Evolutionary conservation across 2,797 vertebrate species (phyloP).

Genomic region (Sphenopsis melanotis): DNA sequence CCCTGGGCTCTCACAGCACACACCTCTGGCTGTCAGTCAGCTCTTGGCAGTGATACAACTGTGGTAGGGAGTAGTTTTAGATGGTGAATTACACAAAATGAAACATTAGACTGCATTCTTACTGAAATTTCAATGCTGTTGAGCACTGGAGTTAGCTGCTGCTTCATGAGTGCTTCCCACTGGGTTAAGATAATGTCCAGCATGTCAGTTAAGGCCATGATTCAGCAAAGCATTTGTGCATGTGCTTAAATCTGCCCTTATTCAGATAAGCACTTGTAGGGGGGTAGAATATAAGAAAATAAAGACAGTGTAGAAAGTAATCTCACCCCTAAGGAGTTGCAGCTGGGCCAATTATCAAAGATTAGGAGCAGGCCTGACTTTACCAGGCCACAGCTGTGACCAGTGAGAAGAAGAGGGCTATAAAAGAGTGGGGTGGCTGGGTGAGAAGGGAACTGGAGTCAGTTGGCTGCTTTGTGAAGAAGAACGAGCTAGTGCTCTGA

Average conservation of each 20-base stretch:
- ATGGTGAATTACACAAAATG: not conserved
- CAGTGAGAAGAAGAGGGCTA: no score
- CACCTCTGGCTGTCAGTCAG: not conserved
- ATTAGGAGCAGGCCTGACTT: not conserved
- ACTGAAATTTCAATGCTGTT: not conserved
- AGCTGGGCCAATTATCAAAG: not conserved
- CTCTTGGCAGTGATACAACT: not conserved
- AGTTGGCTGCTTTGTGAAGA: not conserved
- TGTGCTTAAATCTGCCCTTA: not conserved
- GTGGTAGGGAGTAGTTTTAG: not conserved
- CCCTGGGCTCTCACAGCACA: not conserved
- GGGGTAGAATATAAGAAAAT: not conserved
- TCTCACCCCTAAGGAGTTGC: not conserved
- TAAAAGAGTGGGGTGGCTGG: no score
- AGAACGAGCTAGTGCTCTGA: not conserved
- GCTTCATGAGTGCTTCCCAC: not conserved
- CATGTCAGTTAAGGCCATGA: not conserved
- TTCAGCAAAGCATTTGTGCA: constrained; percentile 6
- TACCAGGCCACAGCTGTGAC: not conserved
- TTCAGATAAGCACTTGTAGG: not conserved
- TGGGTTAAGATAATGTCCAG: not conserved
- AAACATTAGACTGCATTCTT: not conserved
- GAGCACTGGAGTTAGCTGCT: not conserved
- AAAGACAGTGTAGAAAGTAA: not conserved
- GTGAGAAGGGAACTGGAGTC: accelerated